phyloP scores from a whole-genome alignment of 37 sponge, comb jelly and placozoan genomes.

The Axinella damicornis region DNA sequence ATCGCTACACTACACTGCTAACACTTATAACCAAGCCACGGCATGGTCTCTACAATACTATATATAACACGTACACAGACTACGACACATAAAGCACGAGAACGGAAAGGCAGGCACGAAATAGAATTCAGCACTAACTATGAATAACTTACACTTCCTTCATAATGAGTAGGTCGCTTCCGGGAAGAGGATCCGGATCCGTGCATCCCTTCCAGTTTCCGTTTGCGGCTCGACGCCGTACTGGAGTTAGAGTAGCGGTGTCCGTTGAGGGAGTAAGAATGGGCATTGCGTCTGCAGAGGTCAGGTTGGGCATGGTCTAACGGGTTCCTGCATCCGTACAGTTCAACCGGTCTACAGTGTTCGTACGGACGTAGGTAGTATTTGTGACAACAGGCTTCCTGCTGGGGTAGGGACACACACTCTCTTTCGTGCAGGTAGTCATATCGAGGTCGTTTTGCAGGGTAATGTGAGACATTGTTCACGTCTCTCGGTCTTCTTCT shows the following conservation, averaged over 20 bases:
- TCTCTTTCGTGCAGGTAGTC: slow-evolving; percentile 2
- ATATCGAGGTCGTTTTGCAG: slow-evolving; percentile 15
- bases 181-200: neutral
- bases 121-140: no score
- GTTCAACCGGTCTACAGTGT: neutral
- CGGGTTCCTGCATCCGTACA: neutral
- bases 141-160: no score
- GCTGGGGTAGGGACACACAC: slow-evolving; percentile 32
- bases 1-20: no score
- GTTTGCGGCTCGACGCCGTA: slow-evolving; percentile 15
- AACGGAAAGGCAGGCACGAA: no score
- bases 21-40: no score
- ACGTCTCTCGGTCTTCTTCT: slow-evolving; percentile 17
- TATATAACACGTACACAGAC: no score
- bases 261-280: slow-evolving; percentile 57
- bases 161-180: neutral
- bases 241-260: slow-evolving; percentile 42
- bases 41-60: no score
- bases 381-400: slow-evolving; percentile 6
- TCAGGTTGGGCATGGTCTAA: no score
- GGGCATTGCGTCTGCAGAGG: slow-evolving; percentile 46
- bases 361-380: slow-evolving; percentile 35
- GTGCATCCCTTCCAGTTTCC: neutral
- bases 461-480: neutral
- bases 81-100: no score